Evolutionary conservation across 2,113 vertebrate genomes (phyloP).

Genomic region (Stigmatopora argus): DNA sequence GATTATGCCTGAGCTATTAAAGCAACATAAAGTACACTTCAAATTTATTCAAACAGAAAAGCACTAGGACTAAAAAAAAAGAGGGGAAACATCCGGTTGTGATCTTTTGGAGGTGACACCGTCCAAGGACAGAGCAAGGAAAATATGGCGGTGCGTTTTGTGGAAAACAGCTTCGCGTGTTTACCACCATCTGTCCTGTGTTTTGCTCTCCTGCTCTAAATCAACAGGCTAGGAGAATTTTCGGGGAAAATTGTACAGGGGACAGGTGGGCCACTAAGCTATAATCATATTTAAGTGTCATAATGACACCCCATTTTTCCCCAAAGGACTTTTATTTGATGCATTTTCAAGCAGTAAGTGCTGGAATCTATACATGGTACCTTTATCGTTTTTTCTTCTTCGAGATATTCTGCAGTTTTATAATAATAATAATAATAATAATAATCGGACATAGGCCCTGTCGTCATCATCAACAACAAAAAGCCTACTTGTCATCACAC

Average conservation of each 20-base stretch:
- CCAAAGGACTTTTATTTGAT: background rate
- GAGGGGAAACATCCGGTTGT: background rate
- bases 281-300: conserved; percentile 40
- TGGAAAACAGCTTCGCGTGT: conserved; percentile 42
- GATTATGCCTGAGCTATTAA: background rate
- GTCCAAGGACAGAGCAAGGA: conserved; percentile 12
- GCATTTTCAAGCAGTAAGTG: background rate
- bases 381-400: background rate
- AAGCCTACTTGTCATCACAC: too few relatives aligned
- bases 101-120: conserved; percentile 26
- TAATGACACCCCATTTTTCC: conserved; percentile 12
- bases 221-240: conserved; percentile 39
- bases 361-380: background rate
- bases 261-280: conserved; percentile 35
- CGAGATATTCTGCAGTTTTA: conserved; percentile 5
- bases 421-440: too few relatives aligned
- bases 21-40: background rate
- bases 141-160: conserved; percentile 14
- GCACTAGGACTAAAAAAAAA: background rate
- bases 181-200: conserved; percentile 54
- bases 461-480: too few relatives aligned
- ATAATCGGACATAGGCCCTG: too few relatives aligned
- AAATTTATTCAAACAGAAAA: background rate
- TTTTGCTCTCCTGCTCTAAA: conserved; percentile 31
- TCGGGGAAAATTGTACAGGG: conserved; percentile 25